A percentile compares a stretch with the other conserved stretches of the same genome.
Conservation (phyloP, 1,140 invertebrate species). For the Hypothenemus hampei region DNA sequence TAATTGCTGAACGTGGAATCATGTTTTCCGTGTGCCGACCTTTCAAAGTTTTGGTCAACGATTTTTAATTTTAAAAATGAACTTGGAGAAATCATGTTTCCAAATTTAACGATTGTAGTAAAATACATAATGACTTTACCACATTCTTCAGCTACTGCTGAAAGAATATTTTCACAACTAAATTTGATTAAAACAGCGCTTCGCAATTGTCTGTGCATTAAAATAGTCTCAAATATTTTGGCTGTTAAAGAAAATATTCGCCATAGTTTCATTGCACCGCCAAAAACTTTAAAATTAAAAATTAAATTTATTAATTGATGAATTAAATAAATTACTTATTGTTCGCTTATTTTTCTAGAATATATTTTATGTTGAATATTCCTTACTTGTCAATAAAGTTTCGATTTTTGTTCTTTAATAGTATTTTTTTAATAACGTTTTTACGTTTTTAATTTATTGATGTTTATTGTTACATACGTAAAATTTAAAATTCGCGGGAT, state of each 20-base stretch:
- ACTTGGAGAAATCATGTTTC: constrained; percentile 3
- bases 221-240: constrained; percentile 10
- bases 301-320: no score
- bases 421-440: no score
- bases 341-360: no score
- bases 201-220: constrained; percentile 1
- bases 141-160: constrained; percentile 12
- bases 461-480: no score
- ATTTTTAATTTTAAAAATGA: constrained; percentile 4
- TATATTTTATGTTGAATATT: no score
- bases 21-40: not conserved
- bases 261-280: no score
- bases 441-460: no score
- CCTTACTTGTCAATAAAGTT: no score
- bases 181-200: constrained; percentile 4
- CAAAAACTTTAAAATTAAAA: no score
- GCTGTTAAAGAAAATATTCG: constrained; percentile 21
- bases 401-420: no score
- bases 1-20: not conserved
- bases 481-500: no score
- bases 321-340: no score
- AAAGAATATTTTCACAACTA: constrained; percentile 13
- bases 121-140: constrained; percentile 7
- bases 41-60: constrained; percentile 1
- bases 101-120: constrained; percentile 9